phyloP scores from a whole-genome alignment of 2,113 vertebrate species.

The Phaetusa simplex region DNA sequence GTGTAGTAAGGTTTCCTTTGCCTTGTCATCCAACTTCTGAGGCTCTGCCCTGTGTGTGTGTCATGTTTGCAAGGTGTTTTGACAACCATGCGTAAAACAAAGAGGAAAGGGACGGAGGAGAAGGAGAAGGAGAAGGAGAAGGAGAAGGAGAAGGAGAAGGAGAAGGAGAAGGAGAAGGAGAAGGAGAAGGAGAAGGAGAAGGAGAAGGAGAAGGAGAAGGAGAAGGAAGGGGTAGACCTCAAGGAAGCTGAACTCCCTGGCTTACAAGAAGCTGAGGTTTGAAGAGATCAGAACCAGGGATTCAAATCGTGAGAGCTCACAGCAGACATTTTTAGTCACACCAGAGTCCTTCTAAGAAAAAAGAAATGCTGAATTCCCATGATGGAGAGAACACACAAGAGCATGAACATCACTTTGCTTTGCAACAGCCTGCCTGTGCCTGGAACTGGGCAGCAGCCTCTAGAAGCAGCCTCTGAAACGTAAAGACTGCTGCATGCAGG shows the following conservation, averaged over 20 bases:
- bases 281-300: not conserved
- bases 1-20: not conserved
- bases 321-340: slow-evolving; percentile 22
- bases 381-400: not conserved
- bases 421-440: not conserved
- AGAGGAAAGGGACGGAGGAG: not conserved
- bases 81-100: not conserved
- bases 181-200: not conserved
- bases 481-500: not conserved
- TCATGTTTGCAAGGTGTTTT: not conserved
- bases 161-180: not conserved
- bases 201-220: not conserved
- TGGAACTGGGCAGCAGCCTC: not conserved
- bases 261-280: not conserved
- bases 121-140: no score
- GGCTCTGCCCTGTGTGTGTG: not conserved
- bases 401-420: slow-evolving; percentile 29
- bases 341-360: not conserved
- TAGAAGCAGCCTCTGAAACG: not conserved
- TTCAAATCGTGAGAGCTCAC: not conserved
- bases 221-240: not conserved
- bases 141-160: not conserved
- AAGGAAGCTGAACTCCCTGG: not conserved
- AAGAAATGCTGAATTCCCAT: not conserved
- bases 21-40: not conserved